phyloP scores from a whole-genome alignment of 2,888 invertebrate species.

The Habrosyne pyritoides region DNA sequence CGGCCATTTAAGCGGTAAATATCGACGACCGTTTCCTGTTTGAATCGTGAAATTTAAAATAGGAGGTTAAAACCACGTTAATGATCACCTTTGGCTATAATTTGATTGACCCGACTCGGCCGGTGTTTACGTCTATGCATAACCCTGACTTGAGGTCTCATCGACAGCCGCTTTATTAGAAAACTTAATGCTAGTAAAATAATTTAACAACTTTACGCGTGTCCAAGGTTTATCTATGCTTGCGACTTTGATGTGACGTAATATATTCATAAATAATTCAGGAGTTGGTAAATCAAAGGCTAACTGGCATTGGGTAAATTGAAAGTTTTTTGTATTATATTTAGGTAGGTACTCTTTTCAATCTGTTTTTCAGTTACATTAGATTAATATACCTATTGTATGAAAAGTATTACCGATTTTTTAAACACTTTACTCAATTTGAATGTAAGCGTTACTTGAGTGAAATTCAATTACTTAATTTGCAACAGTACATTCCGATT shows the following conservation, averaged over 20 bases:
- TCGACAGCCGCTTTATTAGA: slow-evolving; percentile 51
- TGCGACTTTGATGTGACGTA: background rate
- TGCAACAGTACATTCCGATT: no score
- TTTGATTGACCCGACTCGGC: slow-evolving; percentile 31
- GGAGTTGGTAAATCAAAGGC: no score
- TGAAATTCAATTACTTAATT: no score
- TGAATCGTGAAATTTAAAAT: slow-evolving; percentile 66
- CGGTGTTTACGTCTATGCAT: slow-evolving; percentile 24
- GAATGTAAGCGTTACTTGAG: no score
- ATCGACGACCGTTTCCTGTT: slow-evolving; percentile 36
- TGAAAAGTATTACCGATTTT: no score
- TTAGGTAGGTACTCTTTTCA: no score
- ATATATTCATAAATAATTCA: background rate
- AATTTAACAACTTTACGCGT: background rate
- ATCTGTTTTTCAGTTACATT: no score
- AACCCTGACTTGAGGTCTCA: slow-evolving; percentile 43
- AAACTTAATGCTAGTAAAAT: slow-evolving; percentile 13
- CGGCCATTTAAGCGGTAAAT: slow-evolving; percentile 14
- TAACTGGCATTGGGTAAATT: background rate
- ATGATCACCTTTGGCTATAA: slow-evolving; percentile 38
- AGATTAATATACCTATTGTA: no score
- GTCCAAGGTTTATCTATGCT: background rate
- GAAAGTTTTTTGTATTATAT: no score
- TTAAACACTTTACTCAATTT: no score
- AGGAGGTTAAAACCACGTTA: slow-evolving; percentile 47